phyloP scores from a whole-genome alignment of 2,113 vertebrate species.

The Xiphias gladius region DNA sequence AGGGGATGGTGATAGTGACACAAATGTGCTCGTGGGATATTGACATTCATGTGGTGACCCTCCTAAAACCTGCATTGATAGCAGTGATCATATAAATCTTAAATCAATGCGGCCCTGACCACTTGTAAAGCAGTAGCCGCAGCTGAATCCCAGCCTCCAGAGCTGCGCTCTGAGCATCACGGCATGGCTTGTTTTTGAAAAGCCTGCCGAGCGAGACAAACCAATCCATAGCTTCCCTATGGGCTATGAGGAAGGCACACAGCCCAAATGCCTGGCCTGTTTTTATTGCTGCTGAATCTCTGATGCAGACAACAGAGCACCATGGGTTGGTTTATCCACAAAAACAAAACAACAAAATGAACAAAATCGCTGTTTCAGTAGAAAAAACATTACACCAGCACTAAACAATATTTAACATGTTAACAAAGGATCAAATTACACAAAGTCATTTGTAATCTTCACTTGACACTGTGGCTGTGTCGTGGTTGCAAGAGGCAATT shows the following conservation, averaged over 20 bases:
- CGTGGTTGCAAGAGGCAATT: neutral
- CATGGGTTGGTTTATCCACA: conserved; percentile 5
- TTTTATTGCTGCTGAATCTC: conserved; percentile 47
- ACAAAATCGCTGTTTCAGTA: conserved; percentile 22
- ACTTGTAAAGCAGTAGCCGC: conserved; percentile 69
- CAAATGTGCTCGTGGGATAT: conserved; percentile 39
- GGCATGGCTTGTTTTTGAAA: conserved; percentile 66
- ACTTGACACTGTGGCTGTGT: neutral
- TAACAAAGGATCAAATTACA: neutral
- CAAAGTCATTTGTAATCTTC: neutral
- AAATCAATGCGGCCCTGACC: conserved; percentile 67
- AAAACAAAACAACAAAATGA: conserved; percentile 18
- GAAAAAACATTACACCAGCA: neutral
- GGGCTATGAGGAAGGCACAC: conserved; percentile 43
- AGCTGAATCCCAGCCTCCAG: conserved; percentile 48
- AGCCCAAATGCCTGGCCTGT: conserved; percentile 38
- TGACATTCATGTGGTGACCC: conserved; percentile 68
- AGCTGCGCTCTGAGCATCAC: conserved; percentile 53
- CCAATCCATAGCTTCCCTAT: conserved; percentile 65
- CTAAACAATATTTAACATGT: neutral
- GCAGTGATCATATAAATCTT: conserved; percentile 73
- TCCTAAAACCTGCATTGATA: conserved; percentile 63
- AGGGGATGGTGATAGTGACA: conserved; percentile 38
- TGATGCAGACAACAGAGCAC: conserved; percentile 49
- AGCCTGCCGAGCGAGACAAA: conserved; percentile 63